Base-by-base conservation (phyloP, 2,888 invertebrate genomes). In the Nudaria mundana region DNA sequence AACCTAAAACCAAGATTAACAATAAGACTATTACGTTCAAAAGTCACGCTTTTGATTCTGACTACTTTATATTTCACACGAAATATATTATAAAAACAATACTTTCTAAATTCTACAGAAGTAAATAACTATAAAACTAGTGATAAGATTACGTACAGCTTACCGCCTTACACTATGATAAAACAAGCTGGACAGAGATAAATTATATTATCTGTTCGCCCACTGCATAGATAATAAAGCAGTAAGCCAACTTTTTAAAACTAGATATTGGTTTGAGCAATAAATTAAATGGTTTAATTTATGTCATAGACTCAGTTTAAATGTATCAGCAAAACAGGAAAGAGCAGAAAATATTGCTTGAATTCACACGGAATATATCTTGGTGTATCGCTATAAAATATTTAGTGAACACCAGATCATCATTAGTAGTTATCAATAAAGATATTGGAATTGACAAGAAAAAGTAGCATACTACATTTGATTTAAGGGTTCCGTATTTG, bases 171-270 rank as follows among this genome's bases (percentile, higher is more conserved):
- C 63, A 56, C 55, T 39, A 5, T 28, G 56, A 62, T 60, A 59
- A 62, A 60, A 59, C 53, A 57, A 48, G 35, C 50, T 48, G 47
- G 53, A 59, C 54, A 60, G 39, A 56, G 54, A 71, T 74, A 70
- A 66, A 72, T 68, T 63, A 66, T 56, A 49, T 59, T 64, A 59
- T 63, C 56, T 54, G 3, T 16, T 32, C 49, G 39, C 54, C 52
- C 52, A 61, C 57, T 20, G 29, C n/a, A 37, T 1, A 61, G 62
- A 52, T 54, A 41, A 47, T 39, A 29, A 36, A 46, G 44, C 54
- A 57, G 62, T 45, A 61, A 43, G 44, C 48, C 48, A 45, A 59
- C 42, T 48, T 28, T 40, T 38, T 24, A 14, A 40, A 41, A 30
- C 33, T 18, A 40, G 30, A 26, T 42, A 36, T 22, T 45, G 29